phyloP scores from a whole-genome alignment of 2,797 vertebrate genomes.

The Intellagama lesueurii region DNA sequence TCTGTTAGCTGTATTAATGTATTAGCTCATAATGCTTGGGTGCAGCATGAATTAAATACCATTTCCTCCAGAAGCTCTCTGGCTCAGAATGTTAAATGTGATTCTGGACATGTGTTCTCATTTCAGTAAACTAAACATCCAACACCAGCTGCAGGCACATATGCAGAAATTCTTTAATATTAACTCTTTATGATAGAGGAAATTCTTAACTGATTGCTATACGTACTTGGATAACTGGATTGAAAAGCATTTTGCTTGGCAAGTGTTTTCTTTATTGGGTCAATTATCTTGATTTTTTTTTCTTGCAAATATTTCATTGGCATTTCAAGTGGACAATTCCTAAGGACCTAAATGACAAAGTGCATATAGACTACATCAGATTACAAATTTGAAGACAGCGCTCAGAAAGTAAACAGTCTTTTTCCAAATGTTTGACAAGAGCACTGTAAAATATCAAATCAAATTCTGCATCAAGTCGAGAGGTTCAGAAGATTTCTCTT shows the following conservation, averaged over 20 bases:
- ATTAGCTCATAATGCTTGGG: not conserved
- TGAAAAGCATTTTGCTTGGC: too few relatives aligned
- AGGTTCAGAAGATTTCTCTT: not conserved
- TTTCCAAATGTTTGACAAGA: not conserved
- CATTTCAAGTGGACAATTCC: not conserved
- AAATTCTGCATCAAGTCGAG: not conserved
- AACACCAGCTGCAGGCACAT: not conserved
- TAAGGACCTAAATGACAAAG: not conserved
- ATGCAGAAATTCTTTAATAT: not conserved
- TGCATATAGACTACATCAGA: not conserved
- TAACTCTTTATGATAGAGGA: not conserved
- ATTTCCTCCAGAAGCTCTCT: not conserved
- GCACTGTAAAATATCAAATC: not conserved
- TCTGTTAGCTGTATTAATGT: not conserved
- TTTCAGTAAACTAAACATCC: not conserved
- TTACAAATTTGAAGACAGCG: not conserved
- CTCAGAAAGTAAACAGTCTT: not conserved
- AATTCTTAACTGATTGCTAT: not conserved
- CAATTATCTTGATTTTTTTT: not conserved
- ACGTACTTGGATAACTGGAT: not conserved
- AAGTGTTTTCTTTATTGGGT: not conserved
- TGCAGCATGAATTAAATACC: not conserved
- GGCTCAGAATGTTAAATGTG: not conserved
- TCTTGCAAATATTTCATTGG: not conserved
- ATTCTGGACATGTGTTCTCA: not conserved